These are phyloP conservation scores for Hypomecis punctinalis DNA, from an alignment of 2,888 invertebrate species.

Conservation along the genomic window DNA sequence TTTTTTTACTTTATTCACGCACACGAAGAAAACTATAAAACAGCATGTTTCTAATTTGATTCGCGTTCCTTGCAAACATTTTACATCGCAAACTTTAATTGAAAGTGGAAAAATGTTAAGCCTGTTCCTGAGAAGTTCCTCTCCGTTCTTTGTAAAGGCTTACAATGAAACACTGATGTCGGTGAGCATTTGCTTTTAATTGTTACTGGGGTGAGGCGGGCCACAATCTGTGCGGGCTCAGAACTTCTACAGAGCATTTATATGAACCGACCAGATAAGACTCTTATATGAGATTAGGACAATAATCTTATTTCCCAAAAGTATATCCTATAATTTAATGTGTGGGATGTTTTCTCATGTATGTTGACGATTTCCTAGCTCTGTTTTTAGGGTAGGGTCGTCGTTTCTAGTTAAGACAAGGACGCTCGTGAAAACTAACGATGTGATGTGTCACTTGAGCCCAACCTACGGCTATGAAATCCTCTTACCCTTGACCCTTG, in stretches of 20 bases:
- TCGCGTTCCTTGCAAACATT: constrained; percentile 22
- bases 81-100: constrained; percentile 40
- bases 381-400: constrained; percentile 15
- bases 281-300: constrained; percentile 23
- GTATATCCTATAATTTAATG: constrained; percentile 24
- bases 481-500: constrained; percentile 25
- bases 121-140: constrained; percentile 53
- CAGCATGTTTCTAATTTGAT: background rate
- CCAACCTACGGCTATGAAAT: constrained; percentile 20
- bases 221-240: constrained; percentile 51
- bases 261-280: constrained; percentile 28
- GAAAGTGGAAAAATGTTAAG: constrained; percentile 54
- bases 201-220: constrained; percentile 50
- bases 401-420: constrained; percentile 28
- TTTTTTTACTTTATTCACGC: too few species aligned
- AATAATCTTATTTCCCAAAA: constrained; percentile 24
- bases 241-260: constrained; percentile 29
- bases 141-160: constrained; percentile 55
- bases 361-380: constrained; percentile 11
- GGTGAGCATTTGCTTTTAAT: constrained; percentile 66
- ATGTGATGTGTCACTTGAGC: constrained; percentile 24
- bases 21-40: too few species aligned
- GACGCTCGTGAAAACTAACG: constrained; percentile 30
- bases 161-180: constrained; percentile 59
- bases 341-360: constrained; percentile 16